phyloP scores from a whole-genome alignment of 2,797 vertebrate species.

The Chlorospingus semifuscus region DNA sequence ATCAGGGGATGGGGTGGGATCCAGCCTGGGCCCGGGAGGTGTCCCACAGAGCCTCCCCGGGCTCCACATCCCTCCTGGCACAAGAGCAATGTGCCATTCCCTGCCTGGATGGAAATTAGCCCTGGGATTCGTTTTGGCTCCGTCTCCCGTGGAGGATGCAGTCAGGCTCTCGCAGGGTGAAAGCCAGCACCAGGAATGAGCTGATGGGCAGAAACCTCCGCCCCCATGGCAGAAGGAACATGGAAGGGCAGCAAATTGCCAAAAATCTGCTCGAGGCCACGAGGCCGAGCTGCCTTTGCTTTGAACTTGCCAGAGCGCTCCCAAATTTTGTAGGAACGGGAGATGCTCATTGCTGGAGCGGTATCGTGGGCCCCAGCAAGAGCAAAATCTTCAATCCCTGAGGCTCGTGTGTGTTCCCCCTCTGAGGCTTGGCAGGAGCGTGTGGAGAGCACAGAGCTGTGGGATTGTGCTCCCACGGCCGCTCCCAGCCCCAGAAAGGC shows the following conservation, averaged over 20 bases:
- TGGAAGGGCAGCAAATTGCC: neutral
- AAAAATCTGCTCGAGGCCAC: neutral
- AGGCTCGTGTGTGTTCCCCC: accelerated
- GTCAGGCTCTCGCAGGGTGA: neutral
- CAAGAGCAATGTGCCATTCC: too few species aligned
- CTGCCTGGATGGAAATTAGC: too few species aligned
- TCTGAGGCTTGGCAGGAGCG: neutral
- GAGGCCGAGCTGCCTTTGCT: neutral
- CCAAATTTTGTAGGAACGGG: accelerated
- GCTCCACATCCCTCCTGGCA: neutral
- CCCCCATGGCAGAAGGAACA: neutral
- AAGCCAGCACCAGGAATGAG: neutral
- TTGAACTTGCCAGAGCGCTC: too few species aligned
- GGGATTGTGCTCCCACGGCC: neutral
- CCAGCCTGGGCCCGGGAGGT: accelerated
- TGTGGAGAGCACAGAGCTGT: neutral
- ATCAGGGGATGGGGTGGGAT: neutral
- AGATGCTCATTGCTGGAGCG: neutral
- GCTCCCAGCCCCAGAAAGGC: neutral
- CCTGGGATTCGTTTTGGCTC: accelerated
- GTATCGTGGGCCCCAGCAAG: accelerated
- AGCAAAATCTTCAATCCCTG: accelerated
- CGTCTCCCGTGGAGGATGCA: accelerated
- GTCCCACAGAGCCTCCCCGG: accelerated
- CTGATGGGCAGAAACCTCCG: neutral